phyloP scores from a whole-genome alignment of 23 tunicate species.

The Botrylloides violaceus region DNA sequence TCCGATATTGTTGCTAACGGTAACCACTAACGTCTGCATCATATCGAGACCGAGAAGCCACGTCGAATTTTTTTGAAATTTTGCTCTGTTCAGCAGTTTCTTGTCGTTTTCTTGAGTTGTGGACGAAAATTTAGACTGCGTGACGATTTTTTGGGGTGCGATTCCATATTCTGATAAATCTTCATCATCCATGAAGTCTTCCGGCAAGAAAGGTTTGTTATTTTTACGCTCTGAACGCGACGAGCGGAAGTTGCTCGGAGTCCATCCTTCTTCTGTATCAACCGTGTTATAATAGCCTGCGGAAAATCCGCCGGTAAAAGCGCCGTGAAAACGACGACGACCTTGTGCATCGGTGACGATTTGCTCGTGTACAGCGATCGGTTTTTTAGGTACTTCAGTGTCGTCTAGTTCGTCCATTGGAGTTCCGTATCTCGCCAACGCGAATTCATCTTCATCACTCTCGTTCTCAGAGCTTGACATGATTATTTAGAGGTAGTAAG shows the following conservation, averaged over 20 bases:
- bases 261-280: slow-evolving; percentile 92
- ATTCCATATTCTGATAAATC: slow-evolving; percentile 85
- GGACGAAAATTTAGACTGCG: slow-evolving; percentile 28
- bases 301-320: slow-evolving; percentile 97
- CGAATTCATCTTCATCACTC: slow-evolving; percentile 54
- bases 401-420: slow-evolving; percentile 59
- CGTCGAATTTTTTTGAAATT: slow-evolving; percentile 37
- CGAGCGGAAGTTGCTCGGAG: slow-evolving; percentile 67
- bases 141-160: slow-evolving; percentile 40
- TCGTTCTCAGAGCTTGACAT: slow-evolving; percentile 28
- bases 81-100: slow-evolving; percentile 28
- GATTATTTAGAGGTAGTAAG: not conserved
- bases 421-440: slow-evolving; percentile 62
- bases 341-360: slow-evolving; percentile 86
- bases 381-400: slow-evolving; percentile 31
- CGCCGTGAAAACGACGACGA: slow-evolving; percentile 88
- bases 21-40: slow-evolving; percentile 52
- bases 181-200: slow-evolving; percentile 98
- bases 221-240: slow-evolving; percentile 48
- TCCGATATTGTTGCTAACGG: slow-evolving; percentile 74
- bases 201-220: slow-evolving; percentile 32
- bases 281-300: slow-evolving; percentile 99
- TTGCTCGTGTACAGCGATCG: slow-evolving; percentile 67
- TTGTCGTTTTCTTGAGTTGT: slow-evolving; percentile 34
- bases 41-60: slow-evolving; percentile 55